Percentiles rank a stretch among this genome's conserved stretches.
Evolutionary conservation across 2,113 vertebrate species (phyloP).

Genomic region (Rattus rattus): DNA sequence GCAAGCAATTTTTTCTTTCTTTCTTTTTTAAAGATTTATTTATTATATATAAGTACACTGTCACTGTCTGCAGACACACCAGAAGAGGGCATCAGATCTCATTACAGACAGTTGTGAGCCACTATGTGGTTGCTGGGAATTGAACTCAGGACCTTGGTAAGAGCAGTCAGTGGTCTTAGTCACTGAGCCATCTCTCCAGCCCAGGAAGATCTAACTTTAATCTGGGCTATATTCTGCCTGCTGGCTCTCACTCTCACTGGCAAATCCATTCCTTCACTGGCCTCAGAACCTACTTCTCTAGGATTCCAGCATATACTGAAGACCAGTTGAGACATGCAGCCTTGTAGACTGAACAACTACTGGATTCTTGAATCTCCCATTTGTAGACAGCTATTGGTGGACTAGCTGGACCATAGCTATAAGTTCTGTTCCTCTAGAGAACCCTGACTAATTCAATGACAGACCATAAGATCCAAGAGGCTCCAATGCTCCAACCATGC

Average conservation of each 20-base stretch:
- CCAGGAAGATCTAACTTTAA: neutral
- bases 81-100: no score
- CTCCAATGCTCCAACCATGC: neutral
- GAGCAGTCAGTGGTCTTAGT: no score
- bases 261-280: neutral
- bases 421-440: neutral
- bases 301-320: neutral
- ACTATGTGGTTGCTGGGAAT: no score
- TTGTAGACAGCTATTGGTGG: neutral
- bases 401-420: neutral
- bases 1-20: neutral
- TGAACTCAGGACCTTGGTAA: no score
- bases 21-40: no score
- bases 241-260: neutral
- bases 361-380: neutral
- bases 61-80: no score
- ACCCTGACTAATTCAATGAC: neutral
- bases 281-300: neutral
- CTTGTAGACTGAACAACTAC: neutral
- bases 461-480: neutral
- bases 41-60: no score
- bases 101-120: no score
- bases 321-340: neutral
- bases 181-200: no score
- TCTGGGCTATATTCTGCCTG: neutral